Evolutionary conservation across 2,797 vertebrate species (phyloP).

Genomic region (Enoplosus armatus): DNA sequence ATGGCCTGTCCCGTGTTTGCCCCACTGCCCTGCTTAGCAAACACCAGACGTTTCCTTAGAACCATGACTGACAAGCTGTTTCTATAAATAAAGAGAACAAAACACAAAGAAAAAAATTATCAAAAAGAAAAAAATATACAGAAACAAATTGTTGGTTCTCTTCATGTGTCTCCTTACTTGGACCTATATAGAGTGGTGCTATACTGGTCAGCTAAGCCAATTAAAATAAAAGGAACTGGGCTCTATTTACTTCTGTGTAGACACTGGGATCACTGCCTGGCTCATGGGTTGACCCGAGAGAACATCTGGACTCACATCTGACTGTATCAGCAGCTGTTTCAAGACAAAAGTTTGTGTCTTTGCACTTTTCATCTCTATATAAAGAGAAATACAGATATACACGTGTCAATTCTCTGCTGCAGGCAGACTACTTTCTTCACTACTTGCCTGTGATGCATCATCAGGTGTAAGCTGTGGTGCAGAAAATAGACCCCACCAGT

Average conservation of each 20-base stretch:
- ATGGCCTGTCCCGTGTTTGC: conserved; percentile 17
- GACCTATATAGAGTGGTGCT: conserved; percentile 65
- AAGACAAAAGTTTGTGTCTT: background rate
- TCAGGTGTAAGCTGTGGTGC: background rate
- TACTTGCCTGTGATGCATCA: background rate
- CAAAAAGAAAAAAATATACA: conserved; percentile 59
- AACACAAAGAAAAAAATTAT: conserved; percentile 46
- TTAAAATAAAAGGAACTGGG: conserved; percentile 56
- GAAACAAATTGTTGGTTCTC: conserved; percentile 64
- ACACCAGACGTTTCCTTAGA: conserved; percentile 29
- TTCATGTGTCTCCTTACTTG: conserved; percentile 52
- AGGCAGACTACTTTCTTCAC: background rate
- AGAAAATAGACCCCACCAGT: background rate
- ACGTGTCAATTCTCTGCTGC: background rate
- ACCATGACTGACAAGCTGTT: conserved; percentile 35
- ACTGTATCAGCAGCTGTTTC: background rate
- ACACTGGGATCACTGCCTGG: conserved; percentile 56
- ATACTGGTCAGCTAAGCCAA: conserved; percentile 71
- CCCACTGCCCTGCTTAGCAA: conserved; percentile 7
- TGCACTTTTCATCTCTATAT: background rate
- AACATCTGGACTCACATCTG: conserved; percentile 18
- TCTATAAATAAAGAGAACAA: conserved; percentile 79
- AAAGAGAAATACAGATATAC: background rate
- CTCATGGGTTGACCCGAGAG: conserved; percentile 71
- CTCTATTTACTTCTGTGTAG: conserved; percentile 54